Percentiles rank a stretch among this genome's conserved stretches.
Evolutionary conservation across 2,888 invertebrate genomes (phyloP).

Genomic region (Amphipyra berbera): DNA sequence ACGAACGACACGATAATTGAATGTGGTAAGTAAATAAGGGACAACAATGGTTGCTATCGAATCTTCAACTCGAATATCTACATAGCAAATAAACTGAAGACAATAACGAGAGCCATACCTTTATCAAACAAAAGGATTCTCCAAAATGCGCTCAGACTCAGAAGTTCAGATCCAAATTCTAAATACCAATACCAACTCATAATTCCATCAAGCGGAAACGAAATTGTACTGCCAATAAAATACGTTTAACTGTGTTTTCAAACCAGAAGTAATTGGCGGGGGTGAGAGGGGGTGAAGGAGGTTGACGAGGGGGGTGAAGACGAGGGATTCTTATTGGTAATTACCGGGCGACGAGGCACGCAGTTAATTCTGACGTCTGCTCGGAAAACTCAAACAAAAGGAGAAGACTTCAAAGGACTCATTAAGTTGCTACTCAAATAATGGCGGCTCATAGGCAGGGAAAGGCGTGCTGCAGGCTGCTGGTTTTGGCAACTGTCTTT

Average conservation of each 20-base stretch:
- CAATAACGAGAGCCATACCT: slow-evolving; percentile 8
- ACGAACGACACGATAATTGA: no score
- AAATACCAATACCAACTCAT: slow-evolving; percentile 54
- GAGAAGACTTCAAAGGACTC: slow-evolving; percentile 77
- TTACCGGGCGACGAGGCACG: slow-evolving; percentile 68
- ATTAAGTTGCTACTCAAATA: slow-evolving; percentile 80
- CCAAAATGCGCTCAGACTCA: not conserved
- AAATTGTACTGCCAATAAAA: slow-evolving; percentile 61
- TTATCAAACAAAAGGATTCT: not conserved
- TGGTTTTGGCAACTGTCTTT: slow-evolving; percentile 26
- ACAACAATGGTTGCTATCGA: no score
- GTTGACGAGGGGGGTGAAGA: slow-evolving; percentile 15
- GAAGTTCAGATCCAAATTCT: slow-evolving; percentile 24
- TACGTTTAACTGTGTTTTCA: slow-evolving; percentile 63
- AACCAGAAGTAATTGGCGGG: slow-evolving; percentile 68
- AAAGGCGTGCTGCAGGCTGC: slow-evolving; percentile 34
- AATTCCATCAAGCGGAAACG: slow-evolving; percentile 55
- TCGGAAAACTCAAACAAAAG: slow-evolving; percentile 80
- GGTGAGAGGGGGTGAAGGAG: slow-evolving; percentile 21
- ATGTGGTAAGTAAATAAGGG: no score
- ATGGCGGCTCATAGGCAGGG: slow-evolving; percentile 58
- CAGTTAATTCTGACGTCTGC: slow-evolving; percentile 72
- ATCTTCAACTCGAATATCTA: no score
- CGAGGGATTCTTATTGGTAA: slow-evolving; percentile 69
- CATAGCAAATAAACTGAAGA: not conserved